phyloP scores from a whole-genome alignment of 35 echinoderm and acorn worm genomes.

The Lytechinus variegatus region DNA sequence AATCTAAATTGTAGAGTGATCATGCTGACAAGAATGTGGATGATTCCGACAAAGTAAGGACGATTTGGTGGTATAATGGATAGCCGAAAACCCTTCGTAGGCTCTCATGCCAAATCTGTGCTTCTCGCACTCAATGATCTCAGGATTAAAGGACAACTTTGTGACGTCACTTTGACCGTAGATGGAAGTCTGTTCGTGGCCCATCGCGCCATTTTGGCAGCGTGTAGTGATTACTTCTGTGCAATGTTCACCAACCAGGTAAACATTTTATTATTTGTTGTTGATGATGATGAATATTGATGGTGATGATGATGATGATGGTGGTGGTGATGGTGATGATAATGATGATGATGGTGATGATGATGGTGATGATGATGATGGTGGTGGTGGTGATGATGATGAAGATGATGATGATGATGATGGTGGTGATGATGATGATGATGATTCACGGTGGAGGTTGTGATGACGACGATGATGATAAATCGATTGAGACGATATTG shows the following conservation, averaged over 20 bases:
- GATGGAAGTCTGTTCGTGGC: conserved; percentile 60
- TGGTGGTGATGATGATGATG: too few species aligned
- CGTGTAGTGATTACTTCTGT: conserved; percentile 83
- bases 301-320: too few species aligned
- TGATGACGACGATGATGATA: too few species aligned
- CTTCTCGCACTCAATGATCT: conserved; percentile 66
- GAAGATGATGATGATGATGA: too few species aligned
- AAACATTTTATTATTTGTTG: background rate
- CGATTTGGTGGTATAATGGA: background rate
- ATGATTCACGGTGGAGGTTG: too few species aligned
- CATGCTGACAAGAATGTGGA: background rate
- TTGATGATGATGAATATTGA: too few species aligned
- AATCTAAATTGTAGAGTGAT: too few species aligned
- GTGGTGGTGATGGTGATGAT: too few species aligned
- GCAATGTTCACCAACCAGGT: conserved; percentile 87
- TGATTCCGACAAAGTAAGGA: background rate
- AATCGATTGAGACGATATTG: too few species aligned
- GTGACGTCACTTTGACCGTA: conserved; percentile 74
- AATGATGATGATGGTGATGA: too few species aligned
- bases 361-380: too few species aligned
- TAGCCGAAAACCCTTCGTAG: background rate
- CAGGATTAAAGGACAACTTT: conserved; percentile 56
- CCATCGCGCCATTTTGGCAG: conserved; percentile 71
- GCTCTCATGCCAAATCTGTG: conserved; percentile 59
- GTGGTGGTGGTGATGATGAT: too few species aligned